Evolutionary conservation across 2,113 vertebrate genomes (phyloP), one percentile per base, ranked within the genome.

Genomic region (Gallinago undulata): DNA sequence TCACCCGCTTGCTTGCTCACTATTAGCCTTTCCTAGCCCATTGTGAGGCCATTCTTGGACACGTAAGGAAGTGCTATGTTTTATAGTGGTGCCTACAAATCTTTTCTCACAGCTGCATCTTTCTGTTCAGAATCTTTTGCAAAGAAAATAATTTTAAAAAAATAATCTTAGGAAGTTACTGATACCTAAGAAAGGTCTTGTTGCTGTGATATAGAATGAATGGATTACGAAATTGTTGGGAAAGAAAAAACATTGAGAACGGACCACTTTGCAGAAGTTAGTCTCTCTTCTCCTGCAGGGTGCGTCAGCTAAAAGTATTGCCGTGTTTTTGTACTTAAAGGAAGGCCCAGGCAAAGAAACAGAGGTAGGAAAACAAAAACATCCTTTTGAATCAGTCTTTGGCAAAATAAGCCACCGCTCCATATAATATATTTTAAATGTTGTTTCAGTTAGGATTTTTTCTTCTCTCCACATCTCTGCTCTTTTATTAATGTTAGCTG

Each of bases 241-340:
- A 18, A 69, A 45, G 28, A 7, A 27, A 57, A 62, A 39, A 45
- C 11, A 8, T 2, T 5, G 37, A 88, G 37, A 56, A 50, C 10
- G 60, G 63, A 18, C 33, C 75, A 10, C 19, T 90, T 45, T 13
- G 76, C 56, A 69, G 62, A 48, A 68, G 16, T 47, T 64, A 37
- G 30, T 68, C 45, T 72, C 43, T 92, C 18, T 67, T 80, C 11
- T 91, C 55, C 70, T 31, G 72, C 47, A 35, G 88, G 35, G 59
- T 84, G 63, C 74, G 30, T 69, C 89, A 87, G 50, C 77, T 92
- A 83, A 94, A 94, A 95, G 55, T 64, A 73, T 28, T 82, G 73
- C 37, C n/a, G 33, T 30, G 17, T 53, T 94, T 68, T 91, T 89
- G 73, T 84, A 21, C 62, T 82, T 67, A 63, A 74, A 74, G 55